phyloP scores from a whole-genome alignment of 1,140 invertebrate genomes.

The Homarus americanus region DNA sequence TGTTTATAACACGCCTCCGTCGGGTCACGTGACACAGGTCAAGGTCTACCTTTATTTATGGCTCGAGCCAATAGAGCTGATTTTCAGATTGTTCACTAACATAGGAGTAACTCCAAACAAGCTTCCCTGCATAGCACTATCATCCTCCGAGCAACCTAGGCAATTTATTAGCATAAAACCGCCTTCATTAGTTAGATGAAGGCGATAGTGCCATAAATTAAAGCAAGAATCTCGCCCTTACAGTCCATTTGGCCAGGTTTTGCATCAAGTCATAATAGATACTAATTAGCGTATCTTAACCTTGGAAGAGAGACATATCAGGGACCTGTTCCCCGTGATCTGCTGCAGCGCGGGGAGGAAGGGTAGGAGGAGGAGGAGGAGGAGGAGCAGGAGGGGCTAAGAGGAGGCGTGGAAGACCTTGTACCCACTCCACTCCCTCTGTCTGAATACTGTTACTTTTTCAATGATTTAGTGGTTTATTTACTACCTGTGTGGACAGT shows the following conservation, averaged over 20 bases:
- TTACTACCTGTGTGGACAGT: too few relatives aligned
- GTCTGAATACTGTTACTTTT: too few relatives aligned
- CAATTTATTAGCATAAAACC: conserved; percentile 44
- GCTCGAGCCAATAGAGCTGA: not conserved
- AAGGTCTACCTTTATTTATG: not conserved
- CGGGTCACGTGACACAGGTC: not conserved
- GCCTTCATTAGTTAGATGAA: conserved; percentile 3
- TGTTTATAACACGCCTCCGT: not conserved
- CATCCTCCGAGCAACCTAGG: conserved; percentile 16
- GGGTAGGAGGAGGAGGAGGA: not conserved
- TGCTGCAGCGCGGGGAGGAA: not conserved
- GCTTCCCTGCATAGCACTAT: not conserved
- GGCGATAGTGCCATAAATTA: conserved; percentile 37
- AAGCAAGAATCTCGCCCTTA: conserved; percentile 42
- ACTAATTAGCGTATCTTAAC: conserved; percentile 64
- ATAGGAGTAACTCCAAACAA: not conserved
- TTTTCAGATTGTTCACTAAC: not conserved
- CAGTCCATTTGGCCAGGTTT: conserved; percentile 25
- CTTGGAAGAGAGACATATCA: conserved; percentile 43
- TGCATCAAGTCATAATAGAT: conserved; percentile 66
- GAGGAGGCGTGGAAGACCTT: too few relatives aligned
- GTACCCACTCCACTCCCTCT: too few relatives aligned
- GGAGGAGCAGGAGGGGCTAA: too few relatives aligned
- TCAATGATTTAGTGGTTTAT: too few relatives aligned
- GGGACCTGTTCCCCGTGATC: conserved; percentile 27